A percentile compares a stretch with the other conserved stretches of the same genome.
phyloP scores from a whole-genome alignment of 2,797 vertebrate species.

The Gastrophryne carolinensis region DNA sequence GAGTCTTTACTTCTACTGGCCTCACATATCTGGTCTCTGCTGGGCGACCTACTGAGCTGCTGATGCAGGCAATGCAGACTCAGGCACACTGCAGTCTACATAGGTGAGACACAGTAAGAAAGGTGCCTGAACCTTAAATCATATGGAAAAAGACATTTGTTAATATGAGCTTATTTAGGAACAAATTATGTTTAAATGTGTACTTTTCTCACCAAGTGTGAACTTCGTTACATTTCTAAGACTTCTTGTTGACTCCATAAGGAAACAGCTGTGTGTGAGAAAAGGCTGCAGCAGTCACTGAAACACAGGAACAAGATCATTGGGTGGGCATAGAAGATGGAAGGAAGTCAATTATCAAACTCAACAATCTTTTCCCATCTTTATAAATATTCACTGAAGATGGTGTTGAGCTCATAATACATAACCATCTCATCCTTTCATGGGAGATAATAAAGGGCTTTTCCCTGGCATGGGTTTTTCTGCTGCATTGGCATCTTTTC shows the following conservation, averaged over 20 bases:
- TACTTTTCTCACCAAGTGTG: not conserved
- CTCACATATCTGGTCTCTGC: too few relatives aligned
- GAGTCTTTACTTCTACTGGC: too few relatives aligned
- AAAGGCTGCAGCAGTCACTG: not conserved
- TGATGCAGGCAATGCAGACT: too few relatives aligned
- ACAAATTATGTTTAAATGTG: too few relatives aligned
- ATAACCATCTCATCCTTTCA: not conserved
- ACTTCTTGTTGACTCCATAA: conserved; percentile 16
- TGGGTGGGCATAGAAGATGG: conserved; percentile 33
- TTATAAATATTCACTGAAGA: conserved; percentile 10
- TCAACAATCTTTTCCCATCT: conserved; percentile 30
- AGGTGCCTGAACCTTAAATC: too few relatives aligned
- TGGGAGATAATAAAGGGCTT: not conserved
- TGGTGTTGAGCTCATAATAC: not conserved
- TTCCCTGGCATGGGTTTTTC: not conserved
- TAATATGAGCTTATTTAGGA: too few relatives aligned
- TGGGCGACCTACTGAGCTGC: too few relatives aligned
- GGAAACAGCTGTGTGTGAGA: conserved; percentile 40
- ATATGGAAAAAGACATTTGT: too few relatives aligned
- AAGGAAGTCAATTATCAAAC: conserved; percentile 35
- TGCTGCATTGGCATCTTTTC: not conserved
- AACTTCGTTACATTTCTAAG: not conserved
- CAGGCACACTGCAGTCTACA: too few relatives aligned
- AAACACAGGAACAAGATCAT: conserved; percentile 46
- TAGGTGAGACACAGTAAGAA: too few relatives aligned